Conservation (phyloP, 2,888 invertebrate genomes). For the Drosophila buzzatii region DNA sequence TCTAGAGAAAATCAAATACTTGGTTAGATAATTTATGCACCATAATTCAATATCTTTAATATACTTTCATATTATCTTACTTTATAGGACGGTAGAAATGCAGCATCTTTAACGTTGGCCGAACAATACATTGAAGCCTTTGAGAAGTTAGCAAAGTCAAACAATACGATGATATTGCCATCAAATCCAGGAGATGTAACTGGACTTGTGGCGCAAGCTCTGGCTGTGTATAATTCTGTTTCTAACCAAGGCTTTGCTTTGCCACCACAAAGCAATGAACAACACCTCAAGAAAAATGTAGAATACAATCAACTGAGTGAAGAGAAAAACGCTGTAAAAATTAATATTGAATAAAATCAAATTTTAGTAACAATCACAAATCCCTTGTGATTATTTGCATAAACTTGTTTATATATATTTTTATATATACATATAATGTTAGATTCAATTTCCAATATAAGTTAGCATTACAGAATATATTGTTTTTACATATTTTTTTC, state of each 20-base stretch:
- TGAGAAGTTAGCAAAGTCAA: slow-evolving; percentile 95
- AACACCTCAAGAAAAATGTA: slow-evolving; percentile 41
- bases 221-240: slow-evolving; percentile 83
- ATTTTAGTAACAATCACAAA: slow-evolving; percentile 44
- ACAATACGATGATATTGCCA: slow-evolving; percentile 97
- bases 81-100: slow-evolving; percentile 91
- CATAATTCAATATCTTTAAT: background rate
- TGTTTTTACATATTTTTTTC: background rate
- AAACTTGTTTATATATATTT: background rate
- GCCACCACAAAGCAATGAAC: slow-evolving; percentile 27
- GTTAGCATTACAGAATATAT: background rate
- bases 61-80: background rate
- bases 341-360: slow-evolving; percentile 72
- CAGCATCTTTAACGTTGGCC: slow-evolving; percentile 96
- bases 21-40: background rate
- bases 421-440: slow-evolving; percentile 1
- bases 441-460: background rate
- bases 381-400: slow-evolving; percentile 14
- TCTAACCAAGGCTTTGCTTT: slow-evolving; percentile 53
- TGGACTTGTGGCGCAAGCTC: slow-evolving; percentile 83
- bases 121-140: slow-evolving; percentile 98
- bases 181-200: slow-evolving; percentile 90
- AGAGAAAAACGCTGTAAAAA: slow-evolving; percentile 64
- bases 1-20: background rate
- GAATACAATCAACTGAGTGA: slow-evolving; percentile 60